These are phyloP conservation scores for Bos taurus DNA, from an alignment of 2,113 vertebrate genomes.

Conservation along the genomic window ARS-UCD2.0 NC_037331.1:10634001-10634500, in stretches of 20 bases:
- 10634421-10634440: neutral
- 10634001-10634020: slow-evolving; percentile 14
- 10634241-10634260: neutral
- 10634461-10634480: neutral
- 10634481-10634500: neutral
- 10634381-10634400: neutral
- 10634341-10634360: neutral
- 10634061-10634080: neutral
- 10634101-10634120: neutral
- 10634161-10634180: neutral
- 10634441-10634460: neutral
- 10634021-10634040: neutral
- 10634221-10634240: neutral
- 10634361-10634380: neutral
- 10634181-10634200: neutral
- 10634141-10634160: slow-evolving; percentile 1
- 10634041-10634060: slow-evolving; percentile 7
- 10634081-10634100: neutral
- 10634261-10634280: neutral
- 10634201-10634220: neutral
- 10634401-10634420: neutral
- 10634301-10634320: neutral
- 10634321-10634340: neutral
- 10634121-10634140: neutral
- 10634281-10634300: neutral